These are phyloP conservation scores for Cephus sareptanus DNA, from an alignment of 2,888 invertebrate genomes.

Conservation along the genomic window DNA sequence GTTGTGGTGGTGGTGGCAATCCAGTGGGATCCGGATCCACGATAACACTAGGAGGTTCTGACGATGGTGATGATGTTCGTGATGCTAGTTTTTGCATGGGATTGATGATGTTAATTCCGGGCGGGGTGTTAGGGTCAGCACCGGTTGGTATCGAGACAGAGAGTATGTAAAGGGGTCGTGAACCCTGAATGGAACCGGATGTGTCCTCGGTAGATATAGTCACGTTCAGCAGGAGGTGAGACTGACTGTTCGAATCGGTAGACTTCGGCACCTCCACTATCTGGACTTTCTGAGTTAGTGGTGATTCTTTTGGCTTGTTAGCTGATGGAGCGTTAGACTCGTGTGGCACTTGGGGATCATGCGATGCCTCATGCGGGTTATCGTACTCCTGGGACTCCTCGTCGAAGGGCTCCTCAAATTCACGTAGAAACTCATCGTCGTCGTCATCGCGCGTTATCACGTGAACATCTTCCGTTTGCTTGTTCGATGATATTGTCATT, in stretches of 20 bases:
- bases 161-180: slow-evolving; percentile 80
- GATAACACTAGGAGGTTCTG: slow-evolving; percentile 13
- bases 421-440: slow-evolving; percentile 52
- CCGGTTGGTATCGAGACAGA: slow-evolving; percentile 83
- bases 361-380: slow-evolving; percentile 21
- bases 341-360: slow-evolving; percentile 15
- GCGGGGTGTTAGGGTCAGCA: slow-evolving; percentile 62
- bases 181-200: slow-evolving; percentile 66
- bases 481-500: slow-evolving; percentile 5
- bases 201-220: slow-evolving; percentile 81
- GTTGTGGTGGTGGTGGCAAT: slow-evolving; percentile 50
- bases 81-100: slow-evolving; percentile 59
- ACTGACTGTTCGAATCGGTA: slow-evolving; percentile 18
- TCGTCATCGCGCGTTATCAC: slow-evolving; percentile 47
- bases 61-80: slow-evolving; percentile 5
- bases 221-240: slow-evolving; percentile 81
- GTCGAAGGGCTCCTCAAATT: slow-evolving; percentile 50
- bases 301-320: slow-evolving; percentile 15
- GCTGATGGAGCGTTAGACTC: slow-evolving; percentile 12
- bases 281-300: slow-evolving; percentile 44
- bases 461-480: slow-evolving; percentile 38
- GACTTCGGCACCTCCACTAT: slow-evolving; percentile 57
- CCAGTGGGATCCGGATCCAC: slow-evolving; percentile 13
- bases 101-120: slow-evolving; percentile 71
- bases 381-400: slow-evolving; percentile 17